Percentiles rank a stretch among this genome's conserved stretches.
Conservation (phyloP, 1,140 invertebrate genomes). For the Atta texana region DNA sequence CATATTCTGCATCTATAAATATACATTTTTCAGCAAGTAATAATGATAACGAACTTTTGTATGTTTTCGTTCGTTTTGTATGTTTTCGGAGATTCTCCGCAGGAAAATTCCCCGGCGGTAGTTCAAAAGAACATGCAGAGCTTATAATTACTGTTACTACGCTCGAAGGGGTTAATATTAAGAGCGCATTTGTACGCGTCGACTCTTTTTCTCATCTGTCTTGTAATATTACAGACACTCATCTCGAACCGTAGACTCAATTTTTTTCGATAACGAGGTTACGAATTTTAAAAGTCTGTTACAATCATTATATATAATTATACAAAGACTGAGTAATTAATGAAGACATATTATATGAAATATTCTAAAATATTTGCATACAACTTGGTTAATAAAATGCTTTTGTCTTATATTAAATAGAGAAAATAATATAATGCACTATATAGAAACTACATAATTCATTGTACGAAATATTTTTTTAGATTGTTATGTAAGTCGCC, state of each 20-base stretch:
- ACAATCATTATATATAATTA: background rate
- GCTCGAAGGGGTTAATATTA: constrained; percentile 75
- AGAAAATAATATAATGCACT: background rate
- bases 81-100: constrained; percentile 12
- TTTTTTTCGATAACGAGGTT: constrained; percentile 69
- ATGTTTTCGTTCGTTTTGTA: constrained; percentile 25
- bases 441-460: constrained; percentile 65
- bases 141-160: constrained; percentile 62
- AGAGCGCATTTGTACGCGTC: constrained; percentile 71
- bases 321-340: constrained; percentile 16
- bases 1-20: constrained; percentile 6
- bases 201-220: background rate
- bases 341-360: background rate
- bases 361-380: background rate
- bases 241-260: constrained; percentile 54
- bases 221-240: background rate
- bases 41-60: constrained; percentile 26
- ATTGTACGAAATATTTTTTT: constrained; percentile 67
- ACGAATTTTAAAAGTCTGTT: constrained; percentile 22
- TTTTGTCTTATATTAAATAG: background rate
- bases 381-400: background rate
- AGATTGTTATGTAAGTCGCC: constrained; percentile 62
- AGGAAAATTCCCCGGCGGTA: constrained; percentile 25
- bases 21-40: constrained; percentile 46
- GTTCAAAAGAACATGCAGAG: constrained; percentile 35